phyloP scores from a whole-genome alignment of 2,888 invertebrate genomes.

The Caenorhabditis angaria region DNA sequence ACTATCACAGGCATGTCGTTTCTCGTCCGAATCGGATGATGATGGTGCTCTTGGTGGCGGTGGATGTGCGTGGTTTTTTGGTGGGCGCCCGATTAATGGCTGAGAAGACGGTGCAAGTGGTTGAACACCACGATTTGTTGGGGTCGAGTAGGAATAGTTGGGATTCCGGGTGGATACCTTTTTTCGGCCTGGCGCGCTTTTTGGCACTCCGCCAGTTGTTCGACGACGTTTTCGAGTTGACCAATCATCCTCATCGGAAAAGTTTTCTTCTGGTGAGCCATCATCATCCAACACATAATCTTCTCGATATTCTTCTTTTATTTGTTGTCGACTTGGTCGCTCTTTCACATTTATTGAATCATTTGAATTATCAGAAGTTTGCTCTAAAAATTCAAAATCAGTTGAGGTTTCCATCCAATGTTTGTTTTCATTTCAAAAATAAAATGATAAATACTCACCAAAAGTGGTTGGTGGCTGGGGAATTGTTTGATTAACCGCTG shows the following conservation, averaged over 20 bases:
- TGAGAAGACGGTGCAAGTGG: conserved; percentile 10
- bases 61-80: too few species aligned
- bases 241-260: conserved; percentile 69
- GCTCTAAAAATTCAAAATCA: conserved; percentile 27
- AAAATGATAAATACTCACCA: conserved; percentile 11
- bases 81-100: conserved; percentile 21
- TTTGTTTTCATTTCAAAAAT: conserved; percentile 11
- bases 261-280: conserved; percentile 50
- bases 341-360: conserved; percentile 25
- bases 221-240: conserved; percentile 55
- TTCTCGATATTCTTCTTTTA: conserved; percentile 36
- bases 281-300: conserved; percentile 61
- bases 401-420: too few species aligned
- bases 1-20: conserved; percentile 52
- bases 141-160: background rate
- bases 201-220: conserved; percentile 11
- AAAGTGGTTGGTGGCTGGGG: conserved; percentile 16
- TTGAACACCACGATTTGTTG: background rate
- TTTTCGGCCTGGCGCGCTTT: conserved; percentile 23
- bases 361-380: conserved; percentile 30
- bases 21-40: conserved; percentile 42
- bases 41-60: conserved; percentile 14
- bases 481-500: conserved; percentile 51
- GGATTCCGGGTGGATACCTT: conserved; percentile 10
- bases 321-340: conserved; percentile 14